Evolutionary conservation across 2,797 vertebrate species (phyloP).

Genomic region (Enteromius unitaeniatus): DNA sequence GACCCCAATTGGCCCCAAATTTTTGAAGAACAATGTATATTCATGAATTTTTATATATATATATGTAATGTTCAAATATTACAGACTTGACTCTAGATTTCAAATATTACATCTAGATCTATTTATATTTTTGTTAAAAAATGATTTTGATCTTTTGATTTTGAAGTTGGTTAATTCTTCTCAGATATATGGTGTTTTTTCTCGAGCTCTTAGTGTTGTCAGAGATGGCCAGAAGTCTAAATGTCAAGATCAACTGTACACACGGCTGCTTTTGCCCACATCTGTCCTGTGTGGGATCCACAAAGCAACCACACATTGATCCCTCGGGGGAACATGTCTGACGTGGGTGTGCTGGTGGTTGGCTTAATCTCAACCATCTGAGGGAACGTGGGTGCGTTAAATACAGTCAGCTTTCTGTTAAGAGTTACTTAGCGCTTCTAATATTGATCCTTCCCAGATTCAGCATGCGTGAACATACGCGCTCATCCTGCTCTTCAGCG

Average conservation of each 20-base stretch:
- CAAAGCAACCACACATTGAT: slow-evolving; percentile 17
- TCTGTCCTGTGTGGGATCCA: slow-evolving; percentile 29
- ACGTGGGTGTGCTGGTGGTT: not conserved
- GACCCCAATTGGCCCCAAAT: too few species aligned
- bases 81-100: too few species aligned
- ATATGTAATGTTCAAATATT: too few species aligned
- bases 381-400: not conserved
- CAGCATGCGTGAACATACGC: not conserved
- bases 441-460: not conserved
- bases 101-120: not conserved
- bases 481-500: slow-evolving; percentile 42
- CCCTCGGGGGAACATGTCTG: not conserved
- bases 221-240: slow-evolving; percentile 54
- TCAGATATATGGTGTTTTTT: slow-evolving; percentile 38
- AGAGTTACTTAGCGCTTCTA: slow-evolving; percentile 12
- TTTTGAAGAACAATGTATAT: too few species aligned
- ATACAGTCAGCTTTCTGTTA: slow-evolving; percentile 24
- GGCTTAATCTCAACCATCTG: slow-evolving; percentile 16
- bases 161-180: not conserved
- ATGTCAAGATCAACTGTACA: slow-evolving; percentile 56
- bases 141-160: not conserved
- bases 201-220: slow-evolving; percentile 53
- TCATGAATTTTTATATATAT: too few species aligned
- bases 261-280: slow-evolving; percentile 51
- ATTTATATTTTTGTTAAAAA: not conserved